Conservation (phyloP, 2,797 vertebrate genomes). For the Catostomus latipinnis region DNA sequence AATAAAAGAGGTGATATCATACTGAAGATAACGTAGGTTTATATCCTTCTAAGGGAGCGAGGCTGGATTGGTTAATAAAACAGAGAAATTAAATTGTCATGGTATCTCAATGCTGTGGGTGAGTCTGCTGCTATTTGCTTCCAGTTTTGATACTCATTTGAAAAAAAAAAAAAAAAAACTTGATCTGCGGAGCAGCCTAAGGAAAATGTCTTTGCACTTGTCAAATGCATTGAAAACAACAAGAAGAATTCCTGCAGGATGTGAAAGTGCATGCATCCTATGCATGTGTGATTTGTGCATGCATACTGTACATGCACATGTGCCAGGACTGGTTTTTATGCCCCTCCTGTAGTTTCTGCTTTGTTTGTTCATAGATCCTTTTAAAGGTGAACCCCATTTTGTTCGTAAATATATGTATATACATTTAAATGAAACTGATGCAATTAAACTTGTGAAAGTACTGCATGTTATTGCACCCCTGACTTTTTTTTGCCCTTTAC, state of each 20-base stretch:
- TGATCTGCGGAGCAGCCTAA: conserved; percentile 17
- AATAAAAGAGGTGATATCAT: conserved; percentile 54
- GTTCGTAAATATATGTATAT: too few relatives aligned
- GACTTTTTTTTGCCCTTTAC: too few relatives aligned
- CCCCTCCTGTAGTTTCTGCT: neutral
- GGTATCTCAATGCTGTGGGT: conserved; percentile 53
- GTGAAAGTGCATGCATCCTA: neutral
- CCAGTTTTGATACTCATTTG: neutral
- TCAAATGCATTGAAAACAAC: neutral
- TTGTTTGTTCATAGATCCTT: conserved; percentile 35
- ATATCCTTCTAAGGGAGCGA: conserved; percentile 51
- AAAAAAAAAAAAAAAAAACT: too few relatives aligned
- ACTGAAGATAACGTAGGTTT: conserved; percentile 54
- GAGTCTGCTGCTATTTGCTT: conserved; percentile 62
- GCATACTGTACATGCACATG: neutral
- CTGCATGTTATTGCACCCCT: too few relatives aligned
- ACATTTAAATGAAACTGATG: too few relatives aligned
- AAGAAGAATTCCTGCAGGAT: neutral
- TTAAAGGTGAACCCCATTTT: neutral
- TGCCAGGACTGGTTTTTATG: neutral
- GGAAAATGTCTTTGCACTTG: neutral
- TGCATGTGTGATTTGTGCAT: neutral
- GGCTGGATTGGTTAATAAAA: conserved; percentile 56
- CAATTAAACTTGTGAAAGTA: too few relatives aligned
- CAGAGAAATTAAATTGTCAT: conserved; percentile 61